Evolutionary conservation across 2,888 invertebrate genomes (phyloP), one percentile per base, ranked within the genome.

Genomic region (Polymixis lichenea): DNA sequence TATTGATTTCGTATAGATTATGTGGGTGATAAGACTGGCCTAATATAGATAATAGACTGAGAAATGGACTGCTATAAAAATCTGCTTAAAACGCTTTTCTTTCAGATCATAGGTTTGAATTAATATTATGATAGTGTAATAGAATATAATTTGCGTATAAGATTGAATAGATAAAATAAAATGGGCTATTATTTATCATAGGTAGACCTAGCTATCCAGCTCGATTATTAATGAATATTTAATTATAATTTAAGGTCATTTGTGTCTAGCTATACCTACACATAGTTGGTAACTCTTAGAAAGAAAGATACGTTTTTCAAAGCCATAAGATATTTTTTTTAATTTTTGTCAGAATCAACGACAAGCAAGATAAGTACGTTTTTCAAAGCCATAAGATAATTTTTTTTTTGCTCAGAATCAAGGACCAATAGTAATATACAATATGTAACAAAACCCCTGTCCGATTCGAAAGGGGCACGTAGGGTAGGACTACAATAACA

Each of bases 1-100:
- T 67, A 83, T 79, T 79, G 71, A 75, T 83, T 74, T 79, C 32
- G 65, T 49, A 25, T 2, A 69, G 72, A 82, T 79, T 65, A 46
- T 46, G 61, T 58, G 60, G 32, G 64, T 79, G 80, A 75, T 83
- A 79, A 72, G 68, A 56, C 22, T 53, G 49, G 55, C 56, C 56
- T 67, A 61, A 66, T 75, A 66, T 66, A 28, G 71, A 56, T 75
- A 79, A 68, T 82, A 61, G 7, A 69, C 67, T 68, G 46, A 53
- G 32, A 43, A 71, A 68, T 69, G 0, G 56, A 70, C 17, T 58
- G 32, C 1, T 11, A 17, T 13, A 49, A 66, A 58, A 53, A 25
- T 72, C 7, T 53, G 43, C 9, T 32, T 11, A 9, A 28, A n/a
- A n/a, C n/a, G n/a, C n/a, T n/a, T n/a, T n/a, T n/a, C n/a, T n/a